Base-by-base conservation (phyloP, 2,888 invertebrate genomes). In the Dromius quadrimaculatus region DNA sequence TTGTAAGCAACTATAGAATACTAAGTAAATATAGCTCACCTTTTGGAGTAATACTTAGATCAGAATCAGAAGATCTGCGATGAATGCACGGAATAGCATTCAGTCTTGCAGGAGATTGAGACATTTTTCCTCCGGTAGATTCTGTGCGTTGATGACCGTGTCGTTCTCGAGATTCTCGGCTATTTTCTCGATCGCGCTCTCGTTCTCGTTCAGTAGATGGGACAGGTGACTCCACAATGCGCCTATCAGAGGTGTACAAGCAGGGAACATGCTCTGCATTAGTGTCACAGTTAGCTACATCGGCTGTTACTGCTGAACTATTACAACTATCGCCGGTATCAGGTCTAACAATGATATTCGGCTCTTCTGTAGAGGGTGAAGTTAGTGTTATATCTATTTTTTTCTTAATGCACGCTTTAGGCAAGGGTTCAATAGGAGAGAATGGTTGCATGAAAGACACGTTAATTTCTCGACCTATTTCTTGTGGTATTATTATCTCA, bases 31-130 rank as follows among this genome's bases (percentile, higher is more conserved):
- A 32, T 50, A 57, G 20, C 80, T 83, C 84, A 96, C 97, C 95
- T 92, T 95, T 96, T 2, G 95, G 95, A 8, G 95, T 94, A 57
- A 95, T 90, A 84, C 93, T 95, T 75, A 95, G 85, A 83, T 97
- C 97, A 0, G 97, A 96, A 82, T 97, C 97, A 1, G 96, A 96
- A 2, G 95, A 95, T 75, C 96, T 85, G 63, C 95, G 86, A 79
- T 92, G 90, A 72, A 92, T 83, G 82, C 87, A 78, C 54, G 80
- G 76, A 0, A 80, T 78, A 32, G 79, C 75, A 71, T 80, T 81
- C 71, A 82, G 75, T 75, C 85, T 88, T 5, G 85, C 84, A n/a
- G 87, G 87, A 73, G 86, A 88, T 71, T 86, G 87, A 57, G 84
- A 84, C 70, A 82, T 81, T 81, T 86, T 88, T 34, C 75, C 81